Evolutionary conservation across 2,797 vertebrate genomes (phyloP).

Genomic region (Danio choprae): DNA sequence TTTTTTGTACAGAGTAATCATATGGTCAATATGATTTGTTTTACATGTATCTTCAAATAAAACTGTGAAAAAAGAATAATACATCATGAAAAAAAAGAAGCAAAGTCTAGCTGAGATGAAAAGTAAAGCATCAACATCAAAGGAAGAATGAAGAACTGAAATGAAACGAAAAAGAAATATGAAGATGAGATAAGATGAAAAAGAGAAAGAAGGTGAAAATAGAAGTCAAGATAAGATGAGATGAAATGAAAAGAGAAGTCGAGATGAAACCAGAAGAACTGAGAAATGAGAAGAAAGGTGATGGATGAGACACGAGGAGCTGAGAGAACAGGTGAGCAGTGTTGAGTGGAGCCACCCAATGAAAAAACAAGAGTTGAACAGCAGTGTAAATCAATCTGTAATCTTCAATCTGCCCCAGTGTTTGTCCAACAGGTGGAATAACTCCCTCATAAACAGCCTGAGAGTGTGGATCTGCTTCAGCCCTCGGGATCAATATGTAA

Average conservation of each 20-base stretch:
- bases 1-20: too few species aligned
- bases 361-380: not conserved
- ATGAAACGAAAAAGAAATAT: not conserved
- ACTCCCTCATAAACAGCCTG: slow-evolving; percentile 29
- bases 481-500: slow-evolving; percentile 76
- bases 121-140: not conserved
- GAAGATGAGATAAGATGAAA: not conserved
- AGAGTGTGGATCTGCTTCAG: slow-evolving; percentile 34
- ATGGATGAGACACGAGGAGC: too few species aligned
- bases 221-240: not conserved
- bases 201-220: not conserved
- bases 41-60: too few species aligned
- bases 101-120: not conserved
- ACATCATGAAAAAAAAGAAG: not conserved
- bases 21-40: too few species aligned
- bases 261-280: too few species aligned
- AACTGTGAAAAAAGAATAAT: too few species aligned
- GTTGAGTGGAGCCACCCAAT: too few species aligned
- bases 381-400: not conserved
- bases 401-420: not conserved
- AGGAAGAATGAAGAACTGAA: not conserved
- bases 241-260: not conserved
- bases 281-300: too few species aligned
- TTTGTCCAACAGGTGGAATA: slow-evolving; percentile 19
- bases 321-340: too few species aligned